phyloP scores from a whole-genome alignment of 2,888 invertebrate genomes.

The Conomelus anceps region DNA sequence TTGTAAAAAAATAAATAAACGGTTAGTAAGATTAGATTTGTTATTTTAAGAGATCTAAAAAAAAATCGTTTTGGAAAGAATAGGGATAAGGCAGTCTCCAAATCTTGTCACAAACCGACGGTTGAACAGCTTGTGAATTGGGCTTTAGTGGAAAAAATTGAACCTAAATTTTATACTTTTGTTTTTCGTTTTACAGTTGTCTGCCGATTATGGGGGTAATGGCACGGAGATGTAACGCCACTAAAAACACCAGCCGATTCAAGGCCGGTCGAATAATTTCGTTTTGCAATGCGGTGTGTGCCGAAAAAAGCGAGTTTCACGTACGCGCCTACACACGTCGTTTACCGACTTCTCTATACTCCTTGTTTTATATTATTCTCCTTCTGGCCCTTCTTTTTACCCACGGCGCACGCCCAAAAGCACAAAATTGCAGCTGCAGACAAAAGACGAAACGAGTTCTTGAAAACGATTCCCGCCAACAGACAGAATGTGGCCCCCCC shows the following conservation, averaged over 20 bases:
- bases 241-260: background rate
- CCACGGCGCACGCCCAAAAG: constrained; percentile 15
- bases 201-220: background rate
- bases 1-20: no score
- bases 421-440: constrained; percentile 20
- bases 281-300: background rate
- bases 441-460: background rate
- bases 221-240: background rate
- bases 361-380: background rate
- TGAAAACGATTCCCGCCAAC: background rate
- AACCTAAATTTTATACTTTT: background rate
- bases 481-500: background rate
- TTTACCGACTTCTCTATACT: background rate
- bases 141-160: background rate
- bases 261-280: background rate
- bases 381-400: background rate
- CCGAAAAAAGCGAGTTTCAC: background rate
- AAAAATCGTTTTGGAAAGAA: no score
- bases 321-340: background rate
- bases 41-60: no score
- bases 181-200: background rate
- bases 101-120: no score
- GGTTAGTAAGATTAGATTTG: no score
- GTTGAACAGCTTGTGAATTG: background rate
- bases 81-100: no score